These are phyloP conservation scores for Myiothlypis coronata DNA, from an alignment of 2,797 vertebrate species.

Conservation along the genomic window DNA sequence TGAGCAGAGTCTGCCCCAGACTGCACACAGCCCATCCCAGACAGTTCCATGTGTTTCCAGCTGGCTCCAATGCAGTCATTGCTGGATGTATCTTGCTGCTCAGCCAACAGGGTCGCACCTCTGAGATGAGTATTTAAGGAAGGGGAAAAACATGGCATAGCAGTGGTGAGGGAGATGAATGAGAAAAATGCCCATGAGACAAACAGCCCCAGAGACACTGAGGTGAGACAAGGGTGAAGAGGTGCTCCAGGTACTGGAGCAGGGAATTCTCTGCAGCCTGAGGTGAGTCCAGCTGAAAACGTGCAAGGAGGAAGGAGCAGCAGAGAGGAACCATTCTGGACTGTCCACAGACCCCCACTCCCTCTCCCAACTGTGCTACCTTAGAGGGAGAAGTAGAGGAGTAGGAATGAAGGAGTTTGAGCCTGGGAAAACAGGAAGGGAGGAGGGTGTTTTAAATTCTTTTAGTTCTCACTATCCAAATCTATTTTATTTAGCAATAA, in stretches of 20 bases:
- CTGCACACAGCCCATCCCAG: neutral
- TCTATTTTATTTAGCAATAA: neutral
- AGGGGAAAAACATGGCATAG: neutral
- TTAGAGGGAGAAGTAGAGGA: neutral
- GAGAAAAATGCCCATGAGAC: neutral
- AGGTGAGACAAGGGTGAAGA: neutral
- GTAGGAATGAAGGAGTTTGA: neutral
- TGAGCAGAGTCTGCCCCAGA: neutral
- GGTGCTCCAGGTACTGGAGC: neutral
- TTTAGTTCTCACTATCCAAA: neutral
- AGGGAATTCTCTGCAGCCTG: neutral
- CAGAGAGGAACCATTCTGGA: neutral
- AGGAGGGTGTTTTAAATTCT: neutral
- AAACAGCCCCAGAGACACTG: neutral
- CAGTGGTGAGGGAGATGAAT: neutral
- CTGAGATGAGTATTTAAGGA: neutral
- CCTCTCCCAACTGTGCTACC: neutral
- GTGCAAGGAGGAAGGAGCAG: neutral
- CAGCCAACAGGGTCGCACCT: neutral
- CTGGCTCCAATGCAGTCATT: neutral
- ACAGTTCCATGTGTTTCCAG: fast-evolving
- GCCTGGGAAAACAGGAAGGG: fast-evolving
- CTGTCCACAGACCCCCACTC: neutral
- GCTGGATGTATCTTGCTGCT: fast-evolving
- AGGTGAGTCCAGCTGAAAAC: neutral